Conservation (phyloP, 2,888 invertebrate genomes). For the Amphipyra tragopoginis region DNA sequence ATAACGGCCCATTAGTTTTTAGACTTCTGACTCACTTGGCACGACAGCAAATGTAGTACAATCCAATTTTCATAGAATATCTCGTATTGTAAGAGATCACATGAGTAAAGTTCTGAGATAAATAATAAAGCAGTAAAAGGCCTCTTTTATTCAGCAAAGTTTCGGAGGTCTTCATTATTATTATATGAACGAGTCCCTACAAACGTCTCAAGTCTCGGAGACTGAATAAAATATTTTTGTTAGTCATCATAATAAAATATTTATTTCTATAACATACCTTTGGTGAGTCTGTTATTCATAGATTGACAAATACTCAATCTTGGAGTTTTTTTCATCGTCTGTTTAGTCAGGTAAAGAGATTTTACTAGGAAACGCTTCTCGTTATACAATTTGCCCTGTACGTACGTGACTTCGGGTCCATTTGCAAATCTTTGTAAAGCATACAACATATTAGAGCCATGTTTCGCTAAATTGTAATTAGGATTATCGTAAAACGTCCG, state of each 20-base stretch:
- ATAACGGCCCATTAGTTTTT: constrained; percentile 55
- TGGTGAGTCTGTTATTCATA: constrained; percentile 33
- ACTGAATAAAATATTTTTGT: constrained; percentile 43
- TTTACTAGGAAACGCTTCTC: constrained; percentile 49
- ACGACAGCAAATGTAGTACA: constrained; percentile 4
- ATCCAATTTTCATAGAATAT: constrained; percentile 5
- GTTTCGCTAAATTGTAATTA: constrained; percentile 51
- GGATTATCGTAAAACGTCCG: constrained; percentile 47
- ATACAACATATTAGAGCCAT: constrained; percentile 34
- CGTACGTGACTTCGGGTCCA: constrained; percentile 48
- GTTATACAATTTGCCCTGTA: constrained; percentile 36
- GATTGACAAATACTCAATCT: constrained; percentile 28
- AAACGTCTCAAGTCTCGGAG: constrained; percentile 27
- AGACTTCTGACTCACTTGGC: constrained; percentile 32
- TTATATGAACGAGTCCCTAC: constrained; percentile 16
- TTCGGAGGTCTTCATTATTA: constrained; percentile 27
- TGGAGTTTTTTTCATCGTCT: constrained; percentile 15
- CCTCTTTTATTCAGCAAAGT: constrained; percentile 36
- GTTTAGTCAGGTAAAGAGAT: constrained; percentile 46
- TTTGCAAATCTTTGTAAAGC: constrained; percentile 40
- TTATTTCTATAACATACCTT: constrained; percentile 31
- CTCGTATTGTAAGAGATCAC: constrained; percentile 15
- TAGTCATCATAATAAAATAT: constrained; percentile 26
- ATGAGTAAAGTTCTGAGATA: constrained; percentile 33
- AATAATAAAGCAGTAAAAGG: constrained; percentile 39